phyloP scores from a whole-genome alignment of 2,797 vertebrate species.

The Aldrovandia affinis region DNA sequence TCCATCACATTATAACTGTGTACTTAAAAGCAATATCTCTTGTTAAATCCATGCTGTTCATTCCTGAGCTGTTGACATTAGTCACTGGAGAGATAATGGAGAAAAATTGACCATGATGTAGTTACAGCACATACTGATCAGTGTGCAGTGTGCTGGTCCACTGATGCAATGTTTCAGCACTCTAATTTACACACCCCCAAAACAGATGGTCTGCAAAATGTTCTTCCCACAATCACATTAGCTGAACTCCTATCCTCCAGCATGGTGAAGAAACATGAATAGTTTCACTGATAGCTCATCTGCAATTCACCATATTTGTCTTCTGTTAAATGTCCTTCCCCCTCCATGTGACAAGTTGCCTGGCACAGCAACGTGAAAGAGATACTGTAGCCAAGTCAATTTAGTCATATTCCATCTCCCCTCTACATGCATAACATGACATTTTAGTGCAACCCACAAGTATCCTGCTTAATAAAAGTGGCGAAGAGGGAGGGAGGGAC shows the following conservation, averaged over 20 bases:
- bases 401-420: neutral
- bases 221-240: constrained; percentile 1
- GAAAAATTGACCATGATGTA: neutral
- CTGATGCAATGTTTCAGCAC: constrained; percentile 2
- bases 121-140: neutral
- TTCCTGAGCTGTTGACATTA: neutral
- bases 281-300: neutral
- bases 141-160: neutral
- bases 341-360: neutral
- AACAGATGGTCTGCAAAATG: neutral
- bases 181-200: neutral
- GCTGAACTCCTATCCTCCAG: neutral
- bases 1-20: neutral
- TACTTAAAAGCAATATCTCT: neutral
- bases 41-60: neutral
- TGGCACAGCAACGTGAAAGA: neutral
- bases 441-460: neutral
- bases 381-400: neutral
- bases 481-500: no score
- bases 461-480: neutral
- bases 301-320: neutral
- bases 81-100: neutral
- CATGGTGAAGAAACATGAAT: neutral
- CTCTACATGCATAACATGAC: neutral
- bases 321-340: neutral